Evolutionary conservation across 2,888 invertebrate genomes (phyloP).

Genomic region (Urechis unicinctus): DNA sequence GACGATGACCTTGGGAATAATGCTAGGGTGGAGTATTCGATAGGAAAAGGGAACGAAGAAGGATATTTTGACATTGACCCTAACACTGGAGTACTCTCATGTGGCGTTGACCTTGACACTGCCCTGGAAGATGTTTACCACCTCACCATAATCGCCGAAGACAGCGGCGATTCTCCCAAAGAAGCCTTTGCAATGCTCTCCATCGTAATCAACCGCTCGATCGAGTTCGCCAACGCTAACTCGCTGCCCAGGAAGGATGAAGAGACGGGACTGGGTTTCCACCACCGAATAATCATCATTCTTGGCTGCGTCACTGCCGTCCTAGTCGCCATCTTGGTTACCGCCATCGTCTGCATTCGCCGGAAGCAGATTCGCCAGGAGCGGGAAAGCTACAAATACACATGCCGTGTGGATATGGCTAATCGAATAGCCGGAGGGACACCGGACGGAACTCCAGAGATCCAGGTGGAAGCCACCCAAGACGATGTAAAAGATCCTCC

Average conservation of each 20-base stretch:
- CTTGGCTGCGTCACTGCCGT: constrained; percentile 15
- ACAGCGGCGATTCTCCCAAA: constrained; percentile 9
- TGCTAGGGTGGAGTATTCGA: constrained; percentile 12
- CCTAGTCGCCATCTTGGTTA: constrained; percentile 16
- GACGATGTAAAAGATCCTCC: too few relatives aligned
- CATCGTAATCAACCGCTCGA: constrained; percentile 11
- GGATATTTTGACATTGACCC: constrained; percentile 14
- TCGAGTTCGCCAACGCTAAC: constrained; percentile 4
- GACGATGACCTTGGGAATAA: constrained; percentile 19
- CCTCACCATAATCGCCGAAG: constrained; percentile 10
- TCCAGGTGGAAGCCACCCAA: too few relatives aligned
- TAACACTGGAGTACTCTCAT: constrained; percentile 12
- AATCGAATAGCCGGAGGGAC: too few relatives aligned
- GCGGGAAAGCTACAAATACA: constrained; percentile 7
- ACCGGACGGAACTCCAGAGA: neutral
- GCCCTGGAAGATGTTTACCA: neutral
- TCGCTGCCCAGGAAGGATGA: neutral
- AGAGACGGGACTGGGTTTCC: neutral
- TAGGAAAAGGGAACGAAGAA: constrained; percentile 16
- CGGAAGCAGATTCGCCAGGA: constrained; percentile 5
- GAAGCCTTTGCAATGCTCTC: constrained; percentile 10
- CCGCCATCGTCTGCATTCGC: constrained; percentile 15
- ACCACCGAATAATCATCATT: constrained; percentile 16
- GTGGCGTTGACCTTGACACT: constrained; percentile 6
- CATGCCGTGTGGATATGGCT: neutral